phyloP scores from a whole-genome alignment of 2,888 invertebrate species.

The Cynaeus angustus region DNA sequence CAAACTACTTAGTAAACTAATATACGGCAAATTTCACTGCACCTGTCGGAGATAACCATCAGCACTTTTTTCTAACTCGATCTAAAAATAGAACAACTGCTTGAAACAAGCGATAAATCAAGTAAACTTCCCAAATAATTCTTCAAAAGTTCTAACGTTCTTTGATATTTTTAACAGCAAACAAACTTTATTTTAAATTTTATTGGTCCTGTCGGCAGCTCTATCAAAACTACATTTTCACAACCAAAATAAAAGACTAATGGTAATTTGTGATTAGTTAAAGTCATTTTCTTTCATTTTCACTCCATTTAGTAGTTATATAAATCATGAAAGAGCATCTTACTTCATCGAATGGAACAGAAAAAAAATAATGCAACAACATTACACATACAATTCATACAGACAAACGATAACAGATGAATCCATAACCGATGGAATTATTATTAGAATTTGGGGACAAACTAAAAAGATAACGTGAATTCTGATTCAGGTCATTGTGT shows the following conservation, averaged over 20 bases:
- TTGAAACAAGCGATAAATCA: too few relatives aligned
- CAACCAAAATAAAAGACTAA: not conserved
- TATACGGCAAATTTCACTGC: not conserved
- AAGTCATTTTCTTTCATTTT: not conserved
- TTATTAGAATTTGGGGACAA: too few relatives aligned
- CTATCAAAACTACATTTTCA: too few relatives aligned
- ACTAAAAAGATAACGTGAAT: too few relatives aligned
- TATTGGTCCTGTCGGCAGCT: too few relatives aligned
- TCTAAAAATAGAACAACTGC: not conserved
- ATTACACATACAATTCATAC: too few relatives aligned
- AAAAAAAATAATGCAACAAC: not conserved
- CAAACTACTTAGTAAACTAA: constrained; percentile 4
- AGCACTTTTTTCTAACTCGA: not conserved
- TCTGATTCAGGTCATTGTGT: too few relatives aligned
- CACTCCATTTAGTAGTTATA: not conserved
- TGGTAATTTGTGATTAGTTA: not conserved
- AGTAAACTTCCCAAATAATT: constrained; percentile 1
- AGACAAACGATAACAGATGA: too few relatives aligned
- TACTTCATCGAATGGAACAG: not conserved
- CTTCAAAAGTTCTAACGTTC: too few relatives aligned
- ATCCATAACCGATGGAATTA: too few relatives aligned
- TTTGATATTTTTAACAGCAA: too few relatives aligned
- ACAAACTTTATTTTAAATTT: too few relatives aligned
- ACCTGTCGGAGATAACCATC: not conserved
- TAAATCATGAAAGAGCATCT: not conserved